Evolutionary conservation across 2,888 invertebrate species (phyloP).

Genomic region (Epistrophe grossulariae): DNA sequence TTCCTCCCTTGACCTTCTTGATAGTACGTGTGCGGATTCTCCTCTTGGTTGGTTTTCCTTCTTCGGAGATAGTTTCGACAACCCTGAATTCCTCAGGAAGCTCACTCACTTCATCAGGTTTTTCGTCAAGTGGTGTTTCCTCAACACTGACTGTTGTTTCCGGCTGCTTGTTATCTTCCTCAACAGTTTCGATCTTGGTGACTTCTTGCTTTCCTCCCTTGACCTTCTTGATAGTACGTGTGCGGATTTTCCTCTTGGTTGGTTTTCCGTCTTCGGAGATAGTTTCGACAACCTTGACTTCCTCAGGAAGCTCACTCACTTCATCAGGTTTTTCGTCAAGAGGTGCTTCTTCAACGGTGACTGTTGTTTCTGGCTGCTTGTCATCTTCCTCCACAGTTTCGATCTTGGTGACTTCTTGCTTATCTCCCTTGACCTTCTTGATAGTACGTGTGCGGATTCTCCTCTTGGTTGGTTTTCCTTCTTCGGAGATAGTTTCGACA

Average conservation of each 20-base stretch:
- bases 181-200: constrained; percentile 79
- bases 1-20: constrained; percentile 43
- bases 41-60: constrained; percentile 38
- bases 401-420: too few relatives aligned
- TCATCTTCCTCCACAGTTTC: too few relatives aligned
- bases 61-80: constrained; percentile 24
- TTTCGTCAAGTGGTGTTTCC: constrained; percentile 47
- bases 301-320: constrained; percentile 72
- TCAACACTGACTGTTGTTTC: constrained; percentile 78
- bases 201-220: constrained; percentile 79
- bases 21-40: constrained; percentile 28
- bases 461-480: too few relatives aligned
- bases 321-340: constrained; percentile 76
- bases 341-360: constrained; percentile 77
- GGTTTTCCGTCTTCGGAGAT: constrained; percentile 80
- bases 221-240: constrained; percentile 81
- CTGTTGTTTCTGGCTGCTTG: too few relatives aligned
- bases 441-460: too few relatives aligned
- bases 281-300: constrained; percentile 74
- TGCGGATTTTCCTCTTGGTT: constrained; percentile 78
- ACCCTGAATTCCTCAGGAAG: constrained; percentile 34
- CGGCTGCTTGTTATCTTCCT: constrained; percentile 81
- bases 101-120: constrained; percentile 25
- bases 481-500: too few relatives aligned
- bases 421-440: too few relatives aligned